Percentiles rank a stretch among this genome's conserved stretches.
These are phyloP conservation scores for Hydropsyche tenuis DNA, from an alignment of 1,140 invertebrate species.

Conservation along the genomic window DNA sequence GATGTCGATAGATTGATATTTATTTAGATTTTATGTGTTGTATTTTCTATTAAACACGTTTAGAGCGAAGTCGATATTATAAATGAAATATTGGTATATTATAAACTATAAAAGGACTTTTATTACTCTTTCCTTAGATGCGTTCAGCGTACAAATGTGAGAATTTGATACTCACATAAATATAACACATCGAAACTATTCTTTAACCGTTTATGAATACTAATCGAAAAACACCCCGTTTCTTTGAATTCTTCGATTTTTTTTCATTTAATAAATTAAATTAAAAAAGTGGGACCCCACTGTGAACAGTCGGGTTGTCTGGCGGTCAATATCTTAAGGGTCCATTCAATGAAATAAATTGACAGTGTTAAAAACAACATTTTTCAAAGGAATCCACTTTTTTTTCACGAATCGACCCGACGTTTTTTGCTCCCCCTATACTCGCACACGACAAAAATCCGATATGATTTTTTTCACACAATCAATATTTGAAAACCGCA, in stretches of 20 bases:
- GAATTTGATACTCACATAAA: constrained; percentile 23
- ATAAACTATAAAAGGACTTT: too few relatives aligned
- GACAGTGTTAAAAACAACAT: constrained; percentile 24
- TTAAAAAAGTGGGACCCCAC: constrained; percentile 18
- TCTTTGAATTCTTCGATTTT: constrained; percentile 3
- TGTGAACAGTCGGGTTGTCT: background rate
- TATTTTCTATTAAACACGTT: too few relatives aligned
- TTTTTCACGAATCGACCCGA: constrained; percentile 1
- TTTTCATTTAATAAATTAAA: constrained; percentile 27
- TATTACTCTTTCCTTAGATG: too few relatives aligned
- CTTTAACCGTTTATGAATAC: constrained; percentile 5
- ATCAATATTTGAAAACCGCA: too few relatives aligned
- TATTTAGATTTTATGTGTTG: too few relatives aligned
- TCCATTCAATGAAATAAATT: constrained; percentile 14
- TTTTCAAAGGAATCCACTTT: constrained; percentile 6
- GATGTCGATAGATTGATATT: too few relatives aligned
- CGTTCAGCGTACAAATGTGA: background rate
- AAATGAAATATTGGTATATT: too few relatives aligned
- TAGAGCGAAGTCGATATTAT: too few relatives aligned
- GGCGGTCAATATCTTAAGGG: constrained; percentile 18
- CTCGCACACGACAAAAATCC: too few relatives aligned
- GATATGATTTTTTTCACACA: too few relatives aligned
- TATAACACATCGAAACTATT: constrained; percentile 2
- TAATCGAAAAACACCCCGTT: constrained; percentile 14
- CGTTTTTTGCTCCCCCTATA: background rate